Conservation (phyloP, 2,888 invertebrate genomes). For the Aspidiotus rigidus region DNA sequence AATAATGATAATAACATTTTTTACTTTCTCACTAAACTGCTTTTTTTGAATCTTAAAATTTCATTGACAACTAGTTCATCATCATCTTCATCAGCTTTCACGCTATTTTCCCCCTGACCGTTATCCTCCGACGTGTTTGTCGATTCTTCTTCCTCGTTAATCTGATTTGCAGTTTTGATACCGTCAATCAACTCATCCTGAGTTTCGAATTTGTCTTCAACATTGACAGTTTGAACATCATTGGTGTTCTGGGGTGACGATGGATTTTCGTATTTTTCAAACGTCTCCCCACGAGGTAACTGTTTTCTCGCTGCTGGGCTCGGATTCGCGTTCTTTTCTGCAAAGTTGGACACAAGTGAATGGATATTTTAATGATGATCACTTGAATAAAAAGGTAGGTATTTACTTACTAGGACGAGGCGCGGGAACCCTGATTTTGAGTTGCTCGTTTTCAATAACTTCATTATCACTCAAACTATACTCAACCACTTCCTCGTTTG, state of each 20-base stretch:
- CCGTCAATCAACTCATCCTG: background rate
- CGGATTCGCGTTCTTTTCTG: no score
- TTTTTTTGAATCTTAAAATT: slow-evolving; percentile 15
- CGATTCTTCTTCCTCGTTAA: background rate
- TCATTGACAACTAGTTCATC: slow-evolving; percentile 13
- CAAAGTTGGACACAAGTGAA: no score
- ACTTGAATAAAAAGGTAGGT: no score
- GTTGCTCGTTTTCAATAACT: no score
- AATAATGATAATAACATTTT: background rate
- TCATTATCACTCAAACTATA: no score
- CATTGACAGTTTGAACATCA: background rate
- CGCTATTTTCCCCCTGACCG: slow-evolving; percentile 1
- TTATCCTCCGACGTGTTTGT: background rate
- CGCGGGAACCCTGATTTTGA: no score
- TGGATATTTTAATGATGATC: no score
- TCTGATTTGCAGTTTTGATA: background rate
- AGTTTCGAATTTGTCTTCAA: background rate
- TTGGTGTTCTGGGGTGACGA: background rate
- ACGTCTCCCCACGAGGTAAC: no score
- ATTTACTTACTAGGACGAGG: no score
- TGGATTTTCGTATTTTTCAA: no score
- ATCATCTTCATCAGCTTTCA: slow-evolving; percentile 14
- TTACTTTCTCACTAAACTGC: background rate
- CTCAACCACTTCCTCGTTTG: no score
- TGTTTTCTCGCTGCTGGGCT: no score